Evolutionary conservation across 2,113 vertebrate genomes (phyloP), one percentile per base, ranked within the genome.

Genomic region (Chloroceryle aenea): DNA sequence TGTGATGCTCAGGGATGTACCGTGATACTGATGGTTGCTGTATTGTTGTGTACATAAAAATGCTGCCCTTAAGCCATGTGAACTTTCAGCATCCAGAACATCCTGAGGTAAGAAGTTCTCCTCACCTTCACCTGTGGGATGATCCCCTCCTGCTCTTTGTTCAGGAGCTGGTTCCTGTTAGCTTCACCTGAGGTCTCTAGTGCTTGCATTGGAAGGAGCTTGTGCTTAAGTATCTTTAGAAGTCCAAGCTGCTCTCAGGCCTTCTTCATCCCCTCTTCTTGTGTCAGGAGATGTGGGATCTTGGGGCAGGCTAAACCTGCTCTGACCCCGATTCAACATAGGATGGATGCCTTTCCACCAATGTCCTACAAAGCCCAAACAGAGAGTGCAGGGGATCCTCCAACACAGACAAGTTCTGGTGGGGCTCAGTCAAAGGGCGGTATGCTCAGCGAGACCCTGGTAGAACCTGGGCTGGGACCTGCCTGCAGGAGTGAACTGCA

Each of bases 261-360:
- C 58, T 55, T 59, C 58, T 76, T 58, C 36, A 10, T 52, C 29
- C 6, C 3, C 20, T 38, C 25, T 13, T 8, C 42, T 34, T 36
- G 62, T 48, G 30, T 17, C 27, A 34, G 72, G 43, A 69, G n/a
- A 7, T 26, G 25, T 12, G 20, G 36, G 14, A 32, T 43, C 66
- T 58, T 4, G 7, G 4, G 42, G 55, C 42, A 30, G 74, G 21
- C 67, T 25, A n/a, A 56, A 42, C 21, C 36, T 22, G 21, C 40
- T n/a, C 45, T 42, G 68, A 36, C 22, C 40, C 1, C 0, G 11
- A 62, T 16, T 16, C 38, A 29, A 3, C 1, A 3, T 2, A 25
- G 74, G 50, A 34, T 19, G 43, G 17, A 19, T 34, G 29, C 25
- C 8, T 25, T 64, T 58, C 12, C 58, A 32, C 26, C 0, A 2